phyloP scores from a whole-genome alignment of 2,888 invertebrate species.

The Chrysomela aeneicollis region DNA sequence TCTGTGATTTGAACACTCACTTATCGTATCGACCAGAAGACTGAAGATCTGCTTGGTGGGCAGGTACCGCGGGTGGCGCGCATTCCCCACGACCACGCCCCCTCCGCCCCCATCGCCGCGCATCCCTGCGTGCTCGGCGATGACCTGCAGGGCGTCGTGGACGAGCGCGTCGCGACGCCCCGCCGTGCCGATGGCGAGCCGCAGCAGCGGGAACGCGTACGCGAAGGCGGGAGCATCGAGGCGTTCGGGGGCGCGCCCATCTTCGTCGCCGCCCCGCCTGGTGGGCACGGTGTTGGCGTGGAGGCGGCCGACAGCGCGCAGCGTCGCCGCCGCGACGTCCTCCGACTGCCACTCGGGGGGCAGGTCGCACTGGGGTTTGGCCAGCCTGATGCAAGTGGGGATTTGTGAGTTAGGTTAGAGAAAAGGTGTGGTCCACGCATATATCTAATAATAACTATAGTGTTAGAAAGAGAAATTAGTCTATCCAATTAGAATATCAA shows the following conservation, averaged over 20 bases:
- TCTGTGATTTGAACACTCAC: too few relatives aligned
- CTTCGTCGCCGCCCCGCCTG: constrained; percentile 46
- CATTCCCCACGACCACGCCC: constrained; percentile 63
- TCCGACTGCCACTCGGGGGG: constrained; percentile 81
- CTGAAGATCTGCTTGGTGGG: constrained; percentile 85
- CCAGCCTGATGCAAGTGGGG: constrained; percentile 58
- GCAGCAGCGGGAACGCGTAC: constrained; percentile 82
- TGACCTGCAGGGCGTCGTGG: constrained; percentile 70
- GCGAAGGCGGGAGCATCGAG: constrained; percentile 81
- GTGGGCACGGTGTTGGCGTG: constrained; percentile 64
- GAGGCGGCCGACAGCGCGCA: constrained; percentile 69
- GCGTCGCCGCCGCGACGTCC: constrained; percentile 68
- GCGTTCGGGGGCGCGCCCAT: constrained; percentile 47
- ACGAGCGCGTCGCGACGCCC: constrained; percentile 67
- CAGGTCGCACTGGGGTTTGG: constrained; percentile 82
- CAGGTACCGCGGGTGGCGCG: constrained; percentile 78
- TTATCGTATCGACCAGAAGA: constrained; percentile 79
- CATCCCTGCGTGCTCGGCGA: constrained; percentile 77
- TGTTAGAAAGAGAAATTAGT: too few relatives aligned
- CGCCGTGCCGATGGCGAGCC: constrained; percentile 66
- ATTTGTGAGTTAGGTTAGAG: too few relatives aligned
- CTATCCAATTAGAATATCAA: too few relatives aligned
- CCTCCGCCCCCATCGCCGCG: constrained; percentile 60
- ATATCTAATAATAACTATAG: too few relatives aligned
- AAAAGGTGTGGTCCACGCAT: too few relatives aligned